Evolutionary conservation across 2,888 invertebrate genomes (phyloP).

Genomic region (Spicauda simplicius): DNA sequence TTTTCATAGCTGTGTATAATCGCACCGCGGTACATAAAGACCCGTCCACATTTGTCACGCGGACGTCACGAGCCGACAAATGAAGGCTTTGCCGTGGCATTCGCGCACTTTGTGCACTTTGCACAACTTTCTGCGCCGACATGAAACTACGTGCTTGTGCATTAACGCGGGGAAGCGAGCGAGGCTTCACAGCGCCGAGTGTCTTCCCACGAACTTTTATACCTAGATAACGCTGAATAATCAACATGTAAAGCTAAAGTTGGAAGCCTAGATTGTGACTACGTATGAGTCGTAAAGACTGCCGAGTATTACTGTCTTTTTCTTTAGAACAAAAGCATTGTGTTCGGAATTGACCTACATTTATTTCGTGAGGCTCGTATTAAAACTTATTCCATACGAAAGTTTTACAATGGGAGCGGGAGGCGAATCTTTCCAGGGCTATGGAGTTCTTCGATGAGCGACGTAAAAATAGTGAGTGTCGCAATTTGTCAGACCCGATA

Average conservation of each 20-base stretch:
- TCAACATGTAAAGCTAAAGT: slow-evolving; percentile 68
- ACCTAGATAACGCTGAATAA: slow-evolving; percentile 75
- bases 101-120: slow-evolving; percentile 82
- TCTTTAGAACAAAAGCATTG: slow-evolving; percentile 33
- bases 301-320: slow-evolving; percentile 24
- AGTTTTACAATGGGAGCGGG: slow-evolving; percentile 46
- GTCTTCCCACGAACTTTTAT: slow-evolving; percentile 76
- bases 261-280: slow-evolving; percentile 49
- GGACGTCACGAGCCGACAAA: slow-evolving; percentile 83
- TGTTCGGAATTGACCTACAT: slow-evolving; percentile 30
- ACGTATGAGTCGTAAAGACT: slow-evolving; percentile 31
- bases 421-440: slow-evolving; percentile 50
- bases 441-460: slow-evolving; percentile 63
- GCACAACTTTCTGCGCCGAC: slow-evolving; percentile 80
- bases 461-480: slow-evolving; percentile 73
- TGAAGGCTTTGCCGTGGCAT: slow-evolving; percentile 82
- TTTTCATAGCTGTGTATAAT: slow-evolving; percentile 75
- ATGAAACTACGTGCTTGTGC: slow-evolving; percentile 81
- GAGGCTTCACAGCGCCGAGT: slow-evolving; percentile 71
- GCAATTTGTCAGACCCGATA: slow-evolving; percentile 75
- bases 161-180: slow-evolving; percentile 76
- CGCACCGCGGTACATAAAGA: slow-evolving; percentile 68
- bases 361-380: slow-evolving; percentile 29
- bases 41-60: slow-evolving; percentile 83
- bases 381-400: slow-evolving; percentile 41